phyloP scores from a whole-genome alignment of 2,113 vertebrate species.

The Uropsilus gracilis region DNA sequence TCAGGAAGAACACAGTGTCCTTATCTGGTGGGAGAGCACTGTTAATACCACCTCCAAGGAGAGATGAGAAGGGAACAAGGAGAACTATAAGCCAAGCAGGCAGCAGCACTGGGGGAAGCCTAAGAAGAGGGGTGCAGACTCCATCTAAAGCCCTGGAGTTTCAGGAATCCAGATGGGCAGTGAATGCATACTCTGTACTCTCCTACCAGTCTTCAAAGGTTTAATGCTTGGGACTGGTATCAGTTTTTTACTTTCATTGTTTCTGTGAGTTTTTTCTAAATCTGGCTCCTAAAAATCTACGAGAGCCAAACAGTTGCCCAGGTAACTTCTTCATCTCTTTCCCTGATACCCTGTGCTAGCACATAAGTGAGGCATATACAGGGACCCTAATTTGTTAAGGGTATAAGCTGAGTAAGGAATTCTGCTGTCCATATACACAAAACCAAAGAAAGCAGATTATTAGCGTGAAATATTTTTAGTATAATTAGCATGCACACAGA shows the following conservation, averaged over 20 bases:
- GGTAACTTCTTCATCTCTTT: neutral
- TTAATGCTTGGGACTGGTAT: slow-evolving; percentile 37
- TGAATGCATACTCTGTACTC: slow-evolving; percentile 49
- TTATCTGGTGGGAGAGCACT: slow-evolving; percentile 69
- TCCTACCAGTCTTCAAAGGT: slow-evolving; percentile 62
- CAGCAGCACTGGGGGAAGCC: slow-evolving; percentile 49
- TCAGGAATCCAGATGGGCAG: slow-evolving; percentile 66
- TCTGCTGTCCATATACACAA: no score
- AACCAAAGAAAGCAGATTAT: no score
- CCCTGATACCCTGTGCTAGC: neutral
- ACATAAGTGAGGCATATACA: no score
- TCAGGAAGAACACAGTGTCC: slow-evolving; percentile 75
- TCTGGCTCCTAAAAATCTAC: slow-evolving; percentile 5
- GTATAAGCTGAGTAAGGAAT: no score
- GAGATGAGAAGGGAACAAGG: slow-evolving; percentile 57
- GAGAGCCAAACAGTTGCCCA: slow-evolving; percentile 40
- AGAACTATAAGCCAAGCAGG: slow-evolving; percentile 61
- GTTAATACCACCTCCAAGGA: slow-evolving; percentile 60
- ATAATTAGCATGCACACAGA: no score
- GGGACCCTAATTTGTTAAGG: no score
- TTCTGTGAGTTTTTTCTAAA: slow-evolving; percentile 62
- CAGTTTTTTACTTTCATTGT: slow-evolving; percentile 64
- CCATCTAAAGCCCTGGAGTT: slow-evolving; percentile 46
- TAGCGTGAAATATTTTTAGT: no score
- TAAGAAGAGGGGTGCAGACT: slow-evolving; percentile 61